These are phyloP conservation scores for Tetropium fuscum DNA, from an alignment of 2,888 invertebrate species.

Conservation along the genomic window DNA sequence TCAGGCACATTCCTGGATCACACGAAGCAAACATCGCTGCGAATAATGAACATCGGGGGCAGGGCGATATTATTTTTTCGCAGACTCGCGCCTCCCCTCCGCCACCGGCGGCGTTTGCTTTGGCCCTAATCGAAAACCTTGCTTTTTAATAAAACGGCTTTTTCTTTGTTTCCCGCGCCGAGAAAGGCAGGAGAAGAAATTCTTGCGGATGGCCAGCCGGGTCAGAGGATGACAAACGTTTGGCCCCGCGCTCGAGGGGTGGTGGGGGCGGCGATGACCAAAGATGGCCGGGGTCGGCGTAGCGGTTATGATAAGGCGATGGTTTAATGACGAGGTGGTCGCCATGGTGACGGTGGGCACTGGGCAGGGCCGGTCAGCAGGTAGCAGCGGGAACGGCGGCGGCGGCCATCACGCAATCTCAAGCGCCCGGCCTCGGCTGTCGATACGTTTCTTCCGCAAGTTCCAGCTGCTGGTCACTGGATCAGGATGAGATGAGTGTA, in stretches of 20 bases:
- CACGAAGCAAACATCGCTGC: too few relatives aligned
- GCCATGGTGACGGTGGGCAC: slow-evolving; percentile 68
- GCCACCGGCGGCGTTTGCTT: too few relatives aligned
- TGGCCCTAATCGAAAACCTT: slow-evolving; percentile 29
- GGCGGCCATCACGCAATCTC: slow-evolving; percentile 66
- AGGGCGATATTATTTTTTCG: too few relatives aligned
- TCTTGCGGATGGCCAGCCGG: slow-evolving; percentile 38
- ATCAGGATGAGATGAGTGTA: slow-evolving; percentile 17
- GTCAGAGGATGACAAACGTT: slow-evolving; percentile 49
- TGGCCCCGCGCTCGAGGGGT: slow-evolving; percentile 5
- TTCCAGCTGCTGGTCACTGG: slow-evolving; percentile 10
- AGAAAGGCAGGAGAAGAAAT: slow-evolving; percentile 25
- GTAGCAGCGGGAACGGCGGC: slow-evolving; percentile 60
- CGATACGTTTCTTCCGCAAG: slow-evolving; percentile 38
- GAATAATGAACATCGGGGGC: too few relatives aligned
- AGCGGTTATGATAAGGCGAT: slow-evolving; percentile 71
- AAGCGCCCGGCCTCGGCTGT: slow-evolving; percentile 54
- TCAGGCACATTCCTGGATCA: too few relatives aligned
- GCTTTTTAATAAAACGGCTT: slow-evolving; percentile 23
- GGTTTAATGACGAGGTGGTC: slow-evolving; percentile 70
- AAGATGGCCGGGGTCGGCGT: slow-evolving; percentile 65
- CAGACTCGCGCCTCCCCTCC: too few relatives aligned
- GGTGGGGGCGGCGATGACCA: slow-evolving; percentile 61
- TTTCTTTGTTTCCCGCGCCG: slow-evolving; percentile 30
- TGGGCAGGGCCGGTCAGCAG: slow-evolving; percentile 67